Conservation (phyloP, 1,140 invertebrate species). For the Coelopa frigida region DNA sequence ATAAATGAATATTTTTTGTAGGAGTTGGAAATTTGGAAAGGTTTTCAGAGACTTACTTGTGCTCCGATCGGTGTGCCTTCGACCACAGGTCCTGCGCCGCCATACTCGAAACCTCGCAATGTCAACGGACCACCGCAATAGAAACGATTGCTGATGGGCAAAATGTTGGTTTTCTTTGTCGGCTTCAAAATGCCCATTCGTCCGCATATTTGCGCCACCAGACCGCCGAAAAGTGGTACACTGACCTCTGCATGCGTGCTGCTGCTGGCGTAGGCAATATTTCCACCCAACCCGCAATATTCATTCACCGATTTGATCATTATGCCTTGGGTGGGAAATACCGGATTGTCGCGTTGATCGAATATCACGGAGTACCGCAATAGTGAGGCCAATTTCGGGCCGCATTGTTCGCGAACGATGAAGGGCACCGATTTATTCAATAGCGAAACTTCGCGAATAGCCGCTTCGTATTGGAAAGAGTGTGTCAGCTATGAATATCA, state of each 20-base stretch:
- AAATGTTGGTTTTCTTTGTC: conserved; percentile 28
- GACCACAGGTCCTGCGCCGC: conserved; percentile 33
- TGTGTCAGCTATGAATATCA: conserved; percentile 30
- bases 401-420: conserved; percentile 36
- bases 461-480: conserved; percentile 40
- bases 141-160: conserved; percentile 37
- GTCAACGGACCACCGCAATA: conserved; percentile 41
- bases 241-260: conserved; percentile 38
- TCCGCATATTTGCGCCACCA: conserved; percentile 37
- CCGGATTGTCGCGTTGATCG: conserved; percentile 35
- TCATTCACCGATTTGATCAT: conserved; percentile 35
- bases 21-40: neutral
- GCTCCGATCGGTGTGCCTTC: conserved; percentile 39
- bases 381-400: conserved; percentile 37
- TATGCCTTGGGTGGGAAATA: conserved; percentile 38
- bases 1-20: neutral
- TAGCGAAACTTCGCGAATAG: conserved; percentile 31
- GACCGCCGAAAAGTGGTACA: conserved; percentile 30
- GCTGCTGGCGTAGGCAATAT: conserved; percentile 34
- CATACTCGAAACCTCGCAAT: conserved; percentile 36
- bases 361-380: conserved; percentile 35
- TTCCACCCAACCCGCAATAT: conserved; percentile 39
- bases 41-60: conserved; percentile 12
- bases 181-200: conserved; percentile 33
- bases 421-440: conserved; percentile 37